Evolutionary conservation across 2,888 invertebrate genomes (phyloP).

Genomic region (Drosophila tanythrix): DNA sequence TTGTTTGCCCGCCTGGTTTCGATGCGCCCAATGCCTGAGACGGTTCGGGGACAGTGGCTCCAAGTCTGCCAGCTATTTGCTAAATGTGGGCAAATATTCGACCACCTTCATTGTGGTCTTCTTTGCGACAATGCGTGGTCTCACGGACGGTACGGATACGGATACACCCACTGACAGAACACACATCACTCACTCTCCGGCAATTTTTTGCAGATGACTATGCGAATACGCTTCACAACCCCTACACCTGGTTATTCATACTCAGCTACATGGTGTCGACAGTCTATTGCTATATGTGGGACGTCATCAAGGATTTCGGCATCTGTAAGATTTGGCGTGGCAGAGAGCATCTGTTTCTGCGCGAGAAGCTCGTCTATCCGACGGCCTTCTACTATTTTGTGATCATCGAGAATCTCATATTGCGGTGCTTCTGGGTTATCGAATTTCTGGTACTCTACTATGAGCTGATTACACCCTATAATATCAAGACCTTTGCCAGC

Average conservation of each 20-base stretch:
- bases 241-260: slow-evolving; percentile 95
- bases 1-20: slow-evolving; percentile 97
- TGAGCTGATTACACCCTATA: slow-evolving; percentile 89
- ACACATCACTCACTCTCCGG: slow-evolving; percentile 42
- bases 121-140: slow-evolving; percentile 88
- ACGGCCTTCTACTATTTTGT: slow-evolving; percentile 93
- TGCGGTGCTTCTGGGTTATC: slow-evolving; percentile 96
- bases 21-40: slow-evolving; percentile 98
- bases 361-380: slow-evolving; percentile 98
- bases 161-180: neutral
- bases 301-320: slow-evolving; percentile 99
- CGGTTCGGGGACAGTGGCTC: slow-evolving; percentile 94
- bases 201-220: slow-evolving; percentile 86
- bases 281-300: slow-evolving; percentile 97
- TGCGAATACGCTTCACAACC: slow-evolving; percentile 88
- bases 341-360: slow-evolving; percentile 91
- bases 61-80: slow-evolving; percentile 95
- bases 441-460: slow-evolving; percentile 93
- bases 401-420: slow-evolving; percentile 96
- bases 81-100: slow-evolving; percentile 98
- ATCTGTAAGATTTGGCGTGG: slow-evolving; percentile 94
- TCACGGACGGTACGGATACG: slow-evolving; percentile 76
- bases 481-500: slow-evolving; percentile 91
- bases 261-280: slow-evolving; percentile 92
- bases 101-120: slow-evolving; percentile 97